These are phyloP conservation scores for Pogoniulus pusillus DNA, from an alignment of 2,797 vertebrate genomes.

Conservation along the genomic window DNA sequence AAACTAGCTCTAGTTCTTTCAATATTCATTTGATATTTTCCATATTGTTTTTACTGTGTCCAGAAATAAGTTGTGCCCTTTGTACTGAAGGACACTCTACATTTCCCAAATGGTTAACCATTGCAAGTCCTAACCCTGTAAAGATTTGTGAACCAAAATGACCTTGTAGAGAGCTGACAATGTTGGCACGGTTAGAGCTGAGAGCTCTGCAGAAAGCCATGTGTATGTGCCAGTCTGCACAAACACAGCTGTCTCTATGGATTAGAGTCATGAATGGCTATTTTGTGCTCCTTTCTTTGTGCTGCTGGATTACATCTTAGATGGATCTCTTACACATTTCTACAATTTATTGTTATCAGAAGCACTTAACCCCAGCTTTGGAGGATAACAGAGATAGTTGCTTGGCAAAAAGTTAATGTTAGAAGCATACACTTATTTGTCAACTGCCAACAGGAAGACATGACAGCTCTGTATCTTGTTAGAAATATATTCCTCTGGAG, in stretches of 20 bases:
- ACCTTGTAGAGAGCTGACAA: neutral
- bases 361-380: neutral
- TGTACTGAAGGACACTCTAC: neutral
- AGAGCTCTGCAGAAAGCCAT: neutral
- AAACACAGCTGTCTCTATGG: neutral
- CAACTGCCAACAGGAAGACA: neutral
- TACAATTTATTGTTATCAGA: neutral
- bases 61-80: neutral
- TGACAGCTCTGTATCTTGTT: neutral
- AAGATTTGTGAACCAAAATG: neutral
- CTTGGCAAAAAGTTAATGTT: neutral
- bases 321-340: neutral
- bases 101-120: accelerated
- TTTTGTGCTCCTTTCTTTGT: neutral
- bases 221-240: neutral
- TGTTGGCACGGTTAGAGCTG: neutral
- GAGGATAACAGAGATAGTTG: neutral
- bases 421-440: neutral
- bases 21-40: neutral
- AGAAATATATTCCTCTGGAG: neutral
- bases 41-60: neutral
- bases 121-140: neutral
- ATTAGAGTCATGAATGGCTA: neutral
- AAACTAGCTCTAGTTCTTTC: neutral
- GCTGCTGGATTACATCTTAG: neutral